Evolutionary conservation across 2,113 vertebrate species (phyloP).

Genomic region (Polypterus bichir): DNA sequence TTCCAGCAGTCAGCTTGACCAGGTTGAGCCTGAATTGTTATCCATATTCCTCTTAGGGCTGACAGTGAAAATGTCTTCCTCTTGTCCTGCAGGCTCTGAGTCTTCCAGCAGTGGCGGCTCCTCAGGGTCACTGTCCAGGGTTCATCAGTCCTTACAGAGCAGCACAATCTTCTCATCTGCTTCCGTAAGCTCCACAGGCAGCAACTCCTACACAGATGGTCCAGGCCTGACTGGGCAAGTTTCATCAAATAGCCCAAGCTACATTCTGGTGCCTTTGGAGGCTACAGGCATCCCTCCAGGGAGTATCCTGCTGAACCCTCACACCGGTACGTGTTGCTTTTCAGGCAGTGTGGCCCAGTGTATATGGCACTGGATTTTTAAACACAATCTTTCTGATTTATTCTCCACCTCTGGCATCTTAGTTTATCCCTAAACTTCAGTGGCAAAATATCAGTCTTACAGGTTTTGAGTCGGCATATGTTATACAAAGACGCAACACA

Average conservation of each 20-base stretch:
- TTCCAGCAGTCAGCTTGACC: too few relatives aligned
- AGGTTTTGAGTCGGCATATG: too few relatives aligned
- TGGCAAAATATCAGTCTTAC: too few relatives aligned
- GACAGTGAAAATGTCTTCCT: neutral
- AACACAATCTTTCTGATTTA: too few relatives aligned
- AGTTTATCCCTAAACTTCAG: too few relatives aligned
- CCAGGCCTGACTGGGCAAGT: slow-evolving; percentile 42
- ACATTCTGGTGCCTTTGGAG: slow-evolving; percentile 71
- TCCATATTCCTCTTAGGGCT: too few relatives aligned
- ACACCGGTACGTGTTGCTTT: slow-evolving; percentile 58
- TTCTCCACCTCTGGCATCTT: too few relatives aligned
- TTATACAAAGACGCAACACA: too few relatives aligned
- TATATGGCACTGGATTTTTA: neutral
- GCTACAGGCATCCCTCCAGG: slow-evolving; percentile 80
- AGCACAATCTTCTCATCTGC: slow-evolving; percentile 36
- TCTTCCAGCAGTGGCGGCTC: slow-evolving; percentile 65
- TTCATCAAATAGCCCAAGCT: slow-evolving; percentile 57
- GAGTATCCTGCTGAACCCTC: slow-evolving; percentile 85
- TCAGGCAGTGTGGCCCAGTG: neutral
- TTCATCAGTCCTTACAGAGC: slow-evolving; percentile 61
- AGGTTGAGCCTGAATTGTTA: too few relatives aligned
- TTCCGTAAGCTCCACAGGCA: slow-evolving; percentile 37
- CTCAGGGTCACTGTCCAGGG: slow-evolving; percentile 60
- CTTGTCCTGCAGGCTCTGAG: slow-evolving; percentile 42
- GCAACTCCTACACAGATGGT: slow-evolving; percentile 47